These are phyloP conservation scores for Caenorhabditis becei DNA, from an alignment of 2,888 invertebrate species.

Conservation along the genomic window DNA sequence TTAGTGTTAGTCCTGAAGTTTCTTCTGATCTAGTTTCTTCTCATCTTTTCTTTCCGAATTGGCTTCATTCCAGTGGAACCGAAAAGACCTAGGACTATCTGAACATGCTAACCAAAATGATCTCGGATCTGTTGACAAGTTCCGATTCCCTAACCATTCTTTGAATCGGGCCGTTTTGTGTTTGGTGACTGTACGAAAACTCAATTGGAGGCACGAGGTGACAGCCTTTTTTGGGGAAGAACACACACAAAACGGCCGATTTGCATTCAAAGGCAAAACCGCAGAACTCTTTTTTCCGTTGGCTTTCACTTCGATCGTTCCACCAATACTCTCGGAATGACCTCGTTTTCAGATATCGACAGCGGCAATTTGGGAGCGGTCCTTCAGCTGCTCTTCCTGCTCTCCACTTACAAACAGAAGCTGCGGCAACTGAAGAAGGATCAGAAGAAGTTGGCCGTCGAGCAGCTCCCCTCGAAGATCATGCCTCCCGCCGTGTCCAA, in stretches of 20 bases:
- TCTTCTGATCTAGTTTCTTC: too few relatives aligned
- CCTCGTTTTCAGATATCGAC: slow-evolving; percentile 87
- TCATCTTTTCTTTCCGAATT: too few relatives aligned
- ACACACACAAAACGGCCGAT: slow-evolving; percentile 37
- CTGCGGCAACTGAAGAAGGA: slow-evolving; percentile 70
- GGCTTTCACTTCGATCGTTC: slow-evolving; percentile 24
- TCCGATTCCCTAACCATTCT: not conserved
- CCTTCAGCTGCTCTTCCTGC: slow-evolving; percentile 93
- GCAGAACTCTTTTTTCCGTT: slow-evolving; percentile 26
- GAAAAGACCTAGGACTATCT: too few relatives aligned
- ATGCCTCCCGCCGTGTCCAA: slow-evolving; percentile 63
- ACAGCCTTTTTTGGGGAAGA: slow-evolving; percentile 34
- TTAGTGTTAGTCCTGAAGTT: too few relatives aligned
- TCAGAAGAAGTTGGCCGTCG: slow-evolving; percentile 46
- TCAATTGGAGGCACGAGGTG: slow-evolving; percentile 25
- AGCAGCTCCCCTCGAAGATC: slow-evolving; percentile 29
- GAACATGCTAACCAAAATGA: too few relatives aligned
- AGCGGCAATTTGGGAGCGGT: slow-evolving; percentile 96
- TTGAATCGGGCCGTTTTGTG: slow-evolving; percentile 5
- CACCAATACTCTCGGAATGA: not conserved
- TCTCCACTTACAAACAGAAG: slow-evolving; percentile 90
- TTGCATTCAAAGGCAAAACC: slow-evolving; percentile 8
- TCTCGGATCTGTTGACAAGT: too few relatives aligned
- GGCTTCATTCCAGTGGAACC: too few relatives aligned
- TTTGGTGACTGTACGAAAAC: slow-evolving; percentile 34